Evolutionary conservation across 2,797 vertebrate genomes (phyloP), one percentile per base, ranked within the genome.

Genomic region (Pristis pectinata): DNA sequence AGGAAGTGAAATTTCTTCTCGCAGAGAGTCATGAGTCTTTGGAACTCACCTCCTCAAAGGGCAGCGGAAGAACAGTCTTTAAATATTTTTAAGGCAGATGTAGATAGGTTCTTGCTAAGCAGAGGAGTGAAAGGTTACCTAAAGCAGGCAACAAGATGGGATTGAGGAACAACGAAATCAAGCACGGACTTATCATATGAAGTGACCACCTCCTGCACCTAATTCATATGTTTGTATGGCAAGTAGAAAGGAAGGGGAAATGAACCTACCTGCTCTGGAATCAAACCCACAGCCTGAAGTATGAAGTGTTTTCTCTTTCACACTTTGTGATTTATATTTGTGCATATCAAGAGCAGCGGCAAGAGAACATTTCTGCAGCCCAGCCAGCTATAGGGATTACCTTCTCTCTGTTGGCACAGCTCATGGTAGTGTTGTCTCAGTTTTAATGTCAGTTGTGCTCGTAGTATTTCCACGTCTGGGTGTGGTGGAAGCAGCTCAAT

Each of bases 321-420:
- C 19, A 17, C 44, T 27, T 53, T 53, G 0, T 27, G 24, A 83
- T 49, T 83, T 74, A 24, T 91, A 22, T 64, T 19, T n/a, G 56
- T 17, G 85, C 34, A 67, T n/a, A 91, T 91, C 19, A 91, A n/a
- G n/a, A 41, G 19, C 34, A 27, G 15, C 10, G 27, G 59, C 13
- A 61, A 89, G 5, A 61, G 17, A 91, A 91, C n/a, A 91, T 6
- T 0, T 41, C 24, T 91, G 37, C 15, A 59, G 8, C 19, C n/a
- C 59, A 85, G 13, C 53, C 83, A 87, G 53, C 6, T 91, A n/a
- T 27, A 9, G n/a, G 64, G 4, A 15, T 85, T 95, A 99, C 99
- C 99, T 96, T 99, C 99, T 95, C 99, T 97, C 97, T 99, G 99
- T 96, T 98, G 98, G 95, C 99, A 99, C 95, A 99, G 97, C 96